phyloP scores from a whole-genome alignment of 2,888 invertebrate genomes.

The Julus scandinavius region DNA sequence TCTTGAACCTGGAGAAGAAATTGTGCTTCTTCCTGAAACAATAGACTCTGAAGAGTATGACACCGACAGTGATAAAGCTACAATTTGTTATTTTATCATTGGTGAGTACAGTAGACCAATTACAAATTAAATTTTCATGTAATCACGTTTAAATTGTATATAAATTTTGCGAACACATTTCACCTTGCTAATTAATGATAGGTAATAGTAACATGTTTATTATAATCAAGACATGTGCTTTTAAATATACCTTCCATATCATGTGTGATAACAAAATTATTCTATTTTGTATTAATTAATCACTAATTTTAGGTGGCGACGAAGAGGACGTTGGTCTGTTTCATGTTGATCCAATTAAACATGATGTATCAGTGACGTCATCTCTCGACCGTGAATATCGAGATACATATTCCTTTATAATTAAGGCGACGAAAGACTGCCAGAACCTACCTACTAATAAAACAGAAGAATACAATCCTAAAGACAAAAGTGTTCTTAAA shows the following conservation, averaged over 20 bases:
- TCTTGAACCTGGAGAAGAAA: conserved; percentile 73
- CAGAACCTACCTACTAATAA: conserved; percentile 69
- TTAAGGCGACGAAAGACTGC: conserved; percentile 88
- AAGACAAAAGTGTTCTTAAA: conserved; percentile 71
- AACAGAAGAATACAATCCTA: conserved; percentile 67
- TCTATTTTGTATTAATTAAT: too few relatives aligned
- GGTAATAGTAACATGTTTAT: too few relatives aligned
- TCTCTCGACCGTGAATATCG: conserved; percentile 80
- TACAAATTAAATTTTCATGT: not conserved
- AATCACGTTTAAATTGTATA: too few relatives aligned
- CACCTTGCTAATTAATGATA: too few relatives aligned
- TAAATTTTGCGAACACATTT: too few relatives aligned
- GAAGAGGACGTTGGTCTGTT: conserved; percentile 68
- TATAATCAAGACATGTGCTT: too few relatives aligned
- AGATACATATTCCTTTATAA: conserved; percentile 75
- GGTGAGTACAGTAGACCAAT: conserved; percentile 64
- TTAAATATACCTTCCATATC: too few relatives aligned
- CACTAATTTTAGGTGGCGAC: conserved; percentile 48
- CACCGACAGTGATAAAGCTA: conserved; percentile 78
- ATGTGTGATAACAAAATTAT: too few relatives aligned
- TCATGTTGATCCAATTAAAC: conserved; percentile 77
- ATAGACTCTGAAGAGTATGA: conserved; percentile 86
- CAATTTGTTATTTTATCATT: conserved; percentile 94
- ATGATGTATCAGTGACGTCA: conserved; percentile 73
- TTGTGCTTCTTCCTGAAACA: conserved; percentile 79